Percentiles rank a stretch among this genome's conserved stretches.
These are phyloP conservation scores for Pteromalus puparum DNA, from an alignment of 1,140 invertebrate genomes.

Conservation along the genomic window DNA sequence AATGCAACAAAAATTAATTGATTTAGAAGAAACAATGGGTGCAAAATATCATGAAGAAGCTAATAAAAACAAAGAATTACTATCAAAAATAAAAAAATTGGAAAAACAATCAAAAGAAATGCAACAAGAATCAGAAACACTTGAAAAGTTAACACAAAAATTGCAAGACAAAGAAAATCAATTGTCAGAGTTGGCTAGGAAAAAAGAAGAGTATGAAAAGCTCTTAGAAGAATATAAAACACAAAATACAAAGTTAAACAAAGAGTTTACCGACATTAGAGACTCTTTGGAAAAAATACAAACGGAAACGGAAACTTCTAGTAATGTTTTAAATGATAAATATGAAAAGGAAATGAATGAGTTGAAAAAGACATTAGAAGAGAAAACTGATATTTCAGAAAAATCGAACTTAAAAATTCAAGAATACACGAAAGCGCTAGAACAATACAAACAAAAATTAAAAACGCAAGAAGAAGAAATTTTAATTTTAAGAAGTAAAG, in stretches of 20 bases:
- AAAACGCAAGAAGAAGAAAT: constrained; percentile 53
- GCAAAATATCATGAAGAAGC: constrained; percentile 59
- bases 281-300: constrained; percentile 58
- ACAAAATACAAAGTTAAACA: constrained; percentile 65
- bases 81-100: constrained; percentile 55
- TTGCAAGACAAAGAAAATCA: constrained; percentile 73
- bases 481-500: constrained; percentile 52
- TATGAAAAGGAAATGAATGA: constrained; percentile 60
- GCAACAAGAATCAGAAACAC: constrained; percentile 66
- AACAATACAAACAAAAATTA: constrained; percentile 58
- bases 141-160: constrained; percentile 70
- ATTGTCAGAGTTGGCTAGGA: constrained; percentile 69
- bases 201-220: constrained; percentile 58
- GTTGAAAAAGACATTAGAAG: constrained; percentile 53
- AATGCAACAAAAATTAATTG: constrained; percentile 59
- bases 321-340: constrained; percentile 46
- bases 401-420: constrained; percentile 59
- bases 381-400: constrained; percentile 59
- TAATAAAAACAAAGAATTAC: constrained; percentile 57
- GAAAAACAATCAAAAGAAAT: constrained; percentile 49
- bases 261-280: constrained; percentile 47
- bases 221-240: constrained; percentile 69
- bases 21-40: constrained; percentile 55
- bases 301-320: constrained; percentile 15
- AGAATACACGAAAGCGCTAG: constrained; percentile 54